Evolutionary conservation across 1,140 invertebrate genomes (phyloP), one percentile per base, ranked within the genome.

Genomic region (Physella acuta): DNA sequence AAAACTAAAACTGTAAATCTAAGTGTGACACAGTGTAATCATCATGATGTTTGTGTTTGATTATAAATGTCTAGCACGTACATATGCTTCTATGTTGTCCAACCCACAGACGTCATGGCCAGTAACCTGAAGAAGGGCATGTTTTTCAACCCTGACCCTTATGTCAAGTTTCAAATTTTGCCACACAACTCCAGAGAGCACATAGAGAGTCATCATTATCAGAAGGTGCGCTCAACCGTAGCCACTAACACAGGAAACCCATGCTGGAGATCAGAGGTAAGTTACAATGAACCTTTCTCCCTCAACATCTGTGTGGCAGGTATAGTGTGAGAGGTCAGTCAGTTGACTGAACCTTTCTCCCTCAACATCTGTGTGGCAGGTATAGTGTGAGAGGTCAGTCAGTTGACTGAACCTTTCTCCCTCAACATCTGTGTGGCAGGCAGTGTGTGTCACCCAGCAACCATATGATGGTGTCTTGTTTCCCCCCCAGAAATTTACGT

Each of bases 121-220:
- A 74, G 73, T n/a, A 82, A 85, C 65, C 74, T 87, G 59, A 86
- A 86, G 74, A 85, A 85, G 69, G 86, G 87, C n/a, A 81, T 87
- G 74, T 86, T 87, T 73, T 88, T 88, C 73, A 86, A 86, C 72
- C 87, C 87, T 34, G 87, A 88, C 71, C 87, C 87, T 0, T 88
- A 88, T 72, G 75, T 87, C 5, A 87, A 87, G 78, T 79, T 88
- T 66, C 75, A 76, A 8, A 74, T 87, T 8, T 74, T 84, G 60
- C 87, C 87, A 11, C 66, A 68, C 28, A 85, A 85, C 0, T 79
- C 80, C 63, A 74, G 77, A 36, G 77, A 77, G 36, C 73, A 77
- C 20, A 77, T 75, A 1, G 72, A 81, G 33, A 71, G 79, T 20
- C 85, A 87, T 72, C 86, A 87, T 73, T 77, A 81, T n/a, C 81